These are phyloP conservation scores for Centropus unirufus DNA, from an alignment of 2,113 vertebrate species.

Conservation along the genomic window DNA sequence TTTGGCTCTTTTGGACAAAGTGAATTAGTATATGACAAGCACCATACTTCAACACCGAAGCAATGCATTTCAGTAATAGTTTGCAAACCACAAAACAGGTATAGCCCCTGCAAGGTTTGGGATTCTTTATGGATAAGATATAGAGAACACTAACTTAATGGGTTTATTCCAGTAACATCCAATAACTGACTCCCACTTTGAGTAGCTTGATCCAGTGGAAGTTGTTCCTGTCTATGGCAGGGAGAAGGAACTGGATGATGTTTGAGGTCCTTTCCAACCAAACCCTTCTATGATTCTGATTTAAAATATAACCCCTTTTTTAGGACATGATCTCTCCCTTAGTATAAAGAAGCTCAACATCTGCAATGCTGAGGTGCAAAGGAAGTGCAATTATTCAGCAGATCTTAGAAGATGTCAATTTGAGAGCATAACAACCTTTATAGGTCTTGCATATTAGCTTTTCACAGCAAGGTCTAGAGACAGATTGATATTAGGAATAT, in stretches of 20 bases:
- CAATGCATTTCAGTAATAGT: accelerated
- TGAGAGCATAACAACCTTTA: neutral
- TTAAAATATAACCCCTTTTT: neutral
- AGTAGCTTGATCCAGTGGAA: too few relatives aligned
- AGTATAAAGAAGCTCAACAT: neutral
- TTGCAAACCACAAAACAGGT: neutral
- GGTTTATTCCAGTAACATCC: neutral
- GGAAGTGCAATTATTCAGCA: neutral
- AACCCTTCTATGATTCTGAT: too few relatives aligned
- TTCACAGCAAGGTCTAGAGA: neutral
- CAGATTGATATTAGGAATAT: neutral
- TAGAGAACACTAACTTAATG: neutral
- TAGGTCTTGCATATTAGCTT: neutral
- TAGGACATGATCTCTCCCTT: neutral
- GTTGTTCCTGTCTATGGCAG: too few relatives aligned
- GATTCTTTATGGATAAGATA: accelerated
- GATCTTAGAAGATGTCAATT: neutral
- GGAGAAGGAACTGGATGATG: too few relatives aligned
- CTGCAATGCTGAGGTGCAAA: neutral
- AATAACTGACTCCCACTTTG: neutral
- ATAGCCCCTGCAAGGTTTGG: accelerated
- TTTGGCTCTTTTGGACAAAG: neutral
- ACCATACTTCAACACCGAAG: neutral
- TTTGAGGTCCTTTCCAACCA: too few relatives aligned
- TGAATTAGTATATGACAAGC: neutral